Evolutionary conservation across 1,140 invertebrate genomes (phyloP).

Genomic region (Drosophila carrolli): DNA sequence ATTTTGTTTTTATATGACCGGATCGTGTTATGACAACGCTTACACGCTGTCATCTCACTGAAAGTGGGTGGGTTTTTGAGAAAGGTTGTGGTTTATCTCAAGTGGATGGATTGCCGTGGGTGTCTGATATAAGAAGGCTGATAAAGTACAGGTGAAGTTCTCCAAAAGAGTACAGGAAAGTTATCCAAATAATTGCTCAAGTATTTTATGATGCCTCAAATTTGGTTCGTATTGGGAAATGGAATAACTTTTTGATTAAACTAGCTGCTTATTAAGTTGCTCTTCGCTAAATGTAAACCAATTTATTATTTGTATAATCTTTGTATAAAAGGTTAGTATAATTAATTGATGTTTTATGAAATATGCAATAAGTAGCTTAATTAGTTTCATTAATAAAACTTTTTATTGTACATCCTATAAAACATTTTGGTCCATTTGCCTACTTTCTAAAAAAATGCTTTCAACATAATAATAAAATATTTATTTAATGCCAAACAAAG

Average conservation of each 20-base stretch:
- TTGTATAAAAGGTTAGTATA: too few species aligned
- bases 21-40: slow-evolving; percentile 72
- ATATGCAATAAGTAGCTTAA: too few species aligned
- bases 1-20: slow-evolving; percentile 67
- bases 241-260: slow-evolving; percentile 5
- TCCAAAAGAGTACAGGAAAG: background rate
- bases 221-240: background rate
- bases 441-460: slow-evolving; percentile 3
- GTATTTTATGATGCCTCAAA: background rate
- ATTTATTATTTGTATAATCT: background rate
- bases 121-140: background rate
- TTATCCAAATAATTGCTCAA: slow-evolving; percentile 14
- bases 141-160: slow-evolving; percentile 5
- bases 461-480: slow-evolving; percentile 4
- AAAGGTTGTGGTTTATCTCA: slow-evolving; percentile 6
- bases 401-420: background rate
- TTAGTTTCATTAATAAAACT: too few species aligned
- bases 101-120: slow-evolving; percentile 43
- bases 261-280: background rate
- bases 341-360: too few species aligned
- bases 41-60: slow-evolving; percentile 65
- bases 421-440: slow-evolving; percentile 4
- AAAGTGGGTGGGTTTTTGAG: background rate
- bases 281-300: background rate
- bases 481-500: slow-evolving; percentile 8